Evolutionary conservation across 1,140 invertebrate species (phyloP), one percentile per base, ranked within the genome.

Genomic region (Polypedilum vanderplanki): DNA sequence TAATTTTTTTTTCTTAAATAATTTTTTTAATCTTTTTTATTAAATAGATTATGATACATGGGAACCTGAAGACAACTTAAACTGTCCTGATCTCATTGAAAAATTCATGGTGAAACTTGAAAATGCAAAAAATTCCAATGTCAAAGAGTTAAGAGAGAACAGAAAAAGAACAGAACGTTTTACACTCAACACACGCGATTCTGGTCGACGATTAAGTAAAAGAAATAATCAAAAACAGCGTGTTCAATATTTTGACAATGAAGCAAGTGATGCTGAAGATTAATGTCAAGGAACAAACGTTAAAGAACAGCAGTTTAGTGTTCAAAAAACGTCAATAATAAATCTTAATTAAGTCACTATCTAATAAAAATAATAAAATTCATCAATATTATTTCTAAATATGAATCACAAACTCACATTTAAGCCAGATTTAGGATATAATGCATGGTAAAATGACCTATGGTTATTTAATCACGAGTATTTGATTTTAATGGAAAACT

Each of bases 21-120:
- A 33, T 33, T 33, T 33, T 3, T 33, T 33, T 33, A 33, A 33
- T 33, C 5, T 33, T 33, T 33, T 33, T 33, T 3, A 33, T n/a
- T n/a, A 33, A 33, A 33, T 5, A 33, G 24, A 85, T 74, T 85
- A 88, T 78, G 86, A 89, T 77, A 87, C 88, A 15, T 90, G 89
- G 89, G 89, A 90, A 79, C 88, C 88, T 2, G 88, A 90, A 80
- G 85, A 85, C 41, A 86, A 90, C 79, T 81, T 90, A 40, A 86
- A 87, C 77, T 90, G 88, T 80, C 83, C 85, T 3, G 88, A 90
- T 74, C 79, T 90, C 17, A 88, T 90, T 24, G 82, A 86, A 22
- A 88, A 85, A 78, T 90, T 88, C 77, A 86, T 89, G 85, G 80
- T 83, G n/a, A 88, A 89, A 82, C 81, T 83, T 2, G 78, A 81